Percentiles rank a stretch among this genome's conserved stretches.
Evolutionary conservation across 2,888 invertebrate genomes (phyloP).

Genomic region (Acholoe squamosa): DNA sequence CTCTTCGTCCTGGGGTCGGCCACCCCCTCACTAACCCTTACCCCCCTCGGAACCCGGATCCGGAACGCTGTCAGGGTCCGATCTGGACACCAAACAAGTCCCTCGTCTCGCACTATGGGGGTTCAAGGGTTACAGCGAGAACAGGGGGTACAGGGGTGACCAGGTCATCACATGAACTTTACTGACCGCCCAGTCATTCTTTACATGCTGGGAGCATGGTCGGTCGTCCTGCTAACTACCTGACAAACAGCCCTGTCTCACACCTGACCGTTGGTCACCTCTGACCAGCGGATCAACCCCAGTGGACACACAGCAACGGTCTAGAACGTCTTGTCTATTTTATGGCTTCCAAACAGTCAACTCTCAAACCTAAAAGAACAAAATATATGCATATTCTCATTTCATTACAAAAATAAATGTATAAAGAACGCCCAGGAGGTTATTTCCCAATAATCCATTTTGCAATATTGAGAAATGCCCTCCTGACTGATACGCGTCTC

Average conservation of each 20-base stretch:
- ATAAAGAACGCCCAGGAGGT: no score
- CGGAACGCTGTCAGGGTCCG: background rate
- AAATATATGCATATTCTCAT: no score
- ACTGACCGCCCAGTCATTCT: slow-evolving; percentile 4
- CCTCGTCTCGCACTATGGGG: background rate
- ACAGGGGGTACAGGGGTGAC: background rate
- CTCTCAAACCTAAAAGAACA: no score
- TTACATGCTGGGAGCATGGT: slow-evolving; percentile 24
- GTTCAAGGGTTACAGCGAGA: background rate
- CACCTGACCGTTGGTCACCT: slow-evolving; percentile 44
- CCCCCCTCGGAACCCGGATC: background rate
- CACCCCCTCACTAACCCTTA: no score
- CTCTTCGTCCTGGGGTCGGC: background rate
- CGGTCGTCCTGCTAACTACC: slow-evolving; percentile 18
- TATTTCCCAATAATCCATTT: no score
- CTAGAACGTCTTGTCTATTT: background rate
- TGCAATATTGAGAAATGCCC: no score
- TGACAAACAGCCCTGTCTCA: slow-evolving; percentile 3
- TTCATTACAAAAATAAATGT: no score
- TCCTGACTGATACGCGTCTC: no score
- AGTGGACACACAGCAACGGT: background rate
- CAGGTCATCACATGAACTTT: slow-evolving; percentile 12
- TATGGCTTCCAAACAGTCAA: background rate
- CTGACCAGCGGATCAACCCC: slow-evolving; percentile 13
- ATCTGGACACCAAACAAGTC: background rate